These are phyloP conservation scores for Acromyrmex heyeri DNA, from an alignment of 1,140 invertebrate species.

Conservation along the genomic window DNA sequence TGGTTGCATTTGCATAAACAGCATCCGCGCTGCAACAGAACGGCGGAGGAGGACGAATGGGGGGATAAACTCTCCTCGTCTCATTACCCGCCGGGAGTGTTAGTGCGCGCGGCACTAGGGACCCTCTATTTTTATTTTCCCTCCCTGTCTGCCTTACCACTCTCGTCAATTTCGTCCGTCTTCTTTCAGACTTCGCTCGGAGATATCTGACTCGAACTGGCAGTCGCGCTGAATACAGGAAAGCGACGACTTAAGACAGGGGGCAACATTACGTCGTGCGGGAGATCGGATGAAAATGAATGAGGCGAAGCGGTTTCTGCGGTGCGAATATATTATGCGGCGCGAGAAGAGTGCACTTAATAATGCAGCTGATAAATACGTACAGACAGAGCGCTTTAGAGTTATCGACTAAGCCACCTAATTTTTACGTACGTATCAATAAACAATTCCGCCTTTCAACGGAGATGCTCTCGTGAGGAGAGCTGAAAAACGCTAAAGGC, in stretches of 20 bases:
- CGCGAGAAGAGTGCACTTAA: constrained; percentile 31
- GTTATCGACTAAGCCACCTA: neutral
- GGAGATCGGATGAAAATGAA: constrained; percentile 47
- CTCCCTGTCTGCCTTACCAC: neutral
- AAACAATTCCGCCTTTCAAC: constrained; percentile 13
- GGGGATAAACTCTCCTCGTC: constrained; percentile 65
- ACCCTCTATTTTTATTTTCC: constrained; percentile 51
- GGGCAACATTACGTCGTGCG: constrained; percentile 25
- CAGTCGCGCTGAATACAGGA: constrained; percentile 53
- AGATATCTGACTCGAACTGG: constrained; percentile 42
- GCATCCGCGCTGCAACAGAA: constrained; percentile 60
- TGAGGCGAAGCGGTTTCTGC: constrained; percentile 18
- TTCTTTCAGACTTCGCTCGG: constrained; percentile 19
- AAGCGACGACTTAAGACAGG: constrained; percentile 30
- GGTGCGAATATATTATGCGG: constrained; percentile 43
- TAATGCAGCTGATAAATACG: constrained; percentile 44
- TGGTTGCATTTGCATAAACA: constrained; percentile 75
- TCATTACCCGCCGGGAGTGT: constrained; percentile 59
- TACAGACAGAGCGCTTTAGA: neutral
- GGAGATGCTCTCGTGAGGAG: neutral
- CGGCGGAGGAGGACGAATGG: neutral
- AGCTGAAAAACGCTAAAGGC: neutral
- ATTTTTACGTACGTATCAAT: constrained; percentile 7
- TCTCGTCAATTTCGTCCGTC: constrained; percentile 48
- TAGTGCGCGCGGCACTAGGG: constrained; percentile 44